phyloP scores from a whole-genome alignment of 2,888 invertebrate genomes.

The Margaritifera margaritifera region DNA sequence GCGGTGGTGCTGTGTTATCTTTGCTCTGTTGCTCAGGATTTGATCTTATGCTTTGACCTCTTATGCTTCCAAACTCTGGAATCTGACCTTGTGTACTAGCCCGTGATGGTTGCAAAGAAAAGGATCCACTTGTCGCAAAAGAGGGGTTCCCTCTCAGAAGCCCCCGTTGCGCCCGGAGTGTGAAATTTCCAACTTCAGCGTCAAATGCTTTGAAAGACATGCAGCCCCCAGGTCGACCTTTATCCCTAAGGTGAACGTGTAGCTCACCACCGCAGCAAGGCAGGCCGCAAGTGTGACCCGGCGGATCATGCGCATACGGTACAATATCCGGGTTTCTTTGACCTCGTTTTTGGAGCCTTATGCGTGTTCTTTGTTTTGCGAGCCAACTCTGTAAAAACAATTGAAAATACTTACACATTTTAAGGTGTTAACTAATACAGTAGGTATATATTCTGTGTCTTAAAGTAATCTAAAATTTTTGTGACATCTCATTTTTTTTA shows the following conservation, averaged over 20 bases:
- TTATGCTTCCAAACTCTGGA: conserved; percentile 28
- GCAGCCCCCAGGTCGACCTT: conserved; percentile 41
- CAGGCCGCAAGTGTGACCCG: conserved; percentile 65
- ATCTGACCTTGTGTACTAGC: conserved; percentile 17
- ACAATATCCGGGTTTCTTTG: conserved; percentile 39
- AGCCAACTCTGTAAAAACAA: background rate
- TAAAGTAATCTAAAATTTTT: too few species aligned
- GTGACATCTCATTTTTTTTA: too few species aligned
- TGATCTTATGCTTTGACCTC: conserved; percentile 1
- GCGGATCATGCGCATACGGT: conserved; percentile 62
- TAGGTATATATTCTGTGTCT: too few species aligned
- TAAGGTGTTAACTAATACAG: too few species aligned
- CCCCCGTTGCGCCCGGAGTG: conserved; percentile 36
- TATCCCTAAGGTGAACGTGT: conserved; percentile 35
- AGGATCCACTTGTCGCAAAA: conserved; percentile 45
- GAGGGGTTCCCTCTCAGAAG: conserved; percentile 33
- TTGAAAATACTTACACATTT: too few species aligned
- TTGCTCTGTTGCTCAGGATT: conserved; percentile 12
- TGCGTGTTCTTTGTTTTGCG: conserved; percentile 5
- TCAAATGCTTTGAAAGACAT: conserved; percentile 34
- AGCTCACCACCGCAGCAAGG: conserved; percentile 62
- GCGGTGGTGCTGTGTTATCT: conserved; percentile 5
- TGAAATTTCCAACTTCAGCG: conserved; percentile 50
- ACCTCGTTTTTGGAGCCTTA: conserved; percentile 14
- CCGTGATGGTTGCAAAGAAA: conserved; percentile 41